Evolutionary conservation across 2,888 invertebrate species (phyloP), one percentile per base, ranked within the genome.

Genomic region (Scaptomyza tumidula): DNA sequence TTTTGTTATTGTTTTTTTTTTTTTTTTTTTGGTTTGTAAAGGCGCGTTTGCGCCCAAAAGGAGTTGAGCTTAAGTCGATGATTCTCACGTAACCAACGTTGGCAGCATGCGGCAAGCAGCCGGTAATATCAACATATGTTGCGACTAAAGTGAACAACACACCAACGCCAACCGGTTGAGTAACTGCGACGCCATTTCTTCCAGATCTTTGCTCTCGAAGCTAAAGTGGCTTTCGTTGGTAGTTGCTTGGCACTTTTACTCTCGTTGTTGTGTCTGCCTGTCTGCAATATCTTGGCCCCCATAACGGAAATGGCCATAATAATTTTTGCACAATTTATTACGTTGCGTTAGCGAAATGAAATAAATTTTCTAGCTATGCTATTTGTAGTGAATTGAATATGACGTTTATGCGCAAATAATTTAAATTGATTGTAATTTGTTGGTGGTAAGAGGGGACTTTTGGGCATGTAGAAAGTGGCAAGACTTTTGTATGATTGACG

Each of bases 261-360:
- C 75, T 82, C 81, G 84, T 76, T 86, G 76, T 60, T 62, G 73
- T 37, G 39, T 9, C 19, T 11, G 50, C n/a, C 50, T 53, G 69
- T 46, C 60, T 57, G 71, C 58, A 53, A 57, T 58, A 56, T 52
- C 57, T 64, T 13, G 39, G 27, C 77, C 62, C 49, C 65, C 69
- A 78, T 75, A 83, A 84, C 84, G 84, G 84, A 84, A 87, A 87
- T 74, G 71, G 57, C 73, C 85, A 82, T 76, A 80, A 85, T 78
- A 84, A 82, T 84, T 87, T 84, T 78, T 80, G 65, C 71, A 71
- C 82, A 85, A 74, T 87, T 84, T 87, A 85, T 80, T 75, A 69
- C 65, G 59, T 71, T 82, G 85, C 80, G 73, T 87, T 84, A 55
- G 73, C 71, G 10, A 76, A 82, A 71, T 81, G 71, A 62, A 72